phyloP scores from a whole-genome alignment of 2,888 invertebrate species.

The Ephialtes manifestator region DNA sequence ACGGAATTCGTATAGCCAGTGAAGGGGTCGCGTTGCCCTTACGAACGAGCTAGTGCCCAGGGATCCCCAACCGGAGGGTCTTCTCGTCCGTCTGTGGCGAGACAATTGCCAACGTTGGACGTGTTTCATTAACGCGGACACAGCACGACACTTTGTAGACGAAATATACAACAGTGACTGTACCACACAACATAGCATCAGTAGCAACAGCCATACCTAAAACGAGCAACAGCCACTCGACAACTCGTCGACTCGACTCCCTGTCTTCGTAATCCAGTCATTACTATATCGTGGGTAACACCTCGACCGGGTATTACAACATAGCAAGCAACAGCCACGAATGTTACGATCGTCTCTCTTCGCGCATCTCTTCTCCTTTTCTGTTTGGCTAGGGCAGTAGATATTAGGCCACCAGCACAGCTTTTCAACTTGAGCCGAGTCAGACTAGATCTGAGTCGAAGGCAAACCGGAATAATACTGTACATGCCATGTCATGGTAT shows the following conservation, averaged over 20 bases:
- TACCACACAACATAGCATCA: constrained; percentile 27
- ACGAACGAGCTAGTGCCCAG: constrained; percentile 46
- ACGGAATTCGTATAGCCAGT: constrained; percentile 49
- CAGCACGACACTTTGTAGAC: constrained; percentile 70
- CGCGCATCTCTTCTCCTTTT: constrained; percentile 10
- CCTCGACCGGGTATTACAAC: constrained; percentile 65
- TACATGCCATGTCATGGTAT: constrained; percentile 25
- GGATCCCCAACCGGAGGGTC: constrained; percentile 30
- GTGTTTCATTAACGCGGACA: constrained; percentile 82
- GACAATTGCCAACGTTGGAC: constrained; percentile 81
- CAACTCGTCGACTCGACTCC: constrained; percentile 61
- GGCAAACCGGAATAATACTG: constrained; percentile 13
- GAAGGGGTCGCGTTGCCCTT: constrained; percentile 41
- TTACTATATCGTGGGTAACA: constrained; percentile 58
- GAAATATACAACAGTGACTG: constrained; percentile 52
- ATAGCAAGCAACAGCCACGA: constrained; percentile 46
- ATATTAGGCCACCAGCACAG: constrained; percentile 19
- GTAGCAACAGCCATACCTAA: constrained; percentile 59
- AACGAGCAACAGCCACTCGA: constrained; percentile 55
- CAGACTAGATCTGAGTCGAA: not conserved
- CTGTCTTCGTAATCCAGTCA: constrained; percentile 65
- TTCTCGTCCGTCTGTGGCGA: constrained; percentile 73
- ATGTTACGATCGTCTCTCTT: constrained; percentile 47
- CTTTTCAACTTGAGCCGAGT: constrained; percentile 15
- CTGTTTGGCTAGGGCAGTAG: constrained; percentile 10